phyloP scores from a whole-genome alignment of 2,888 invertebrate species.

The Meloe dianella region DNA sequence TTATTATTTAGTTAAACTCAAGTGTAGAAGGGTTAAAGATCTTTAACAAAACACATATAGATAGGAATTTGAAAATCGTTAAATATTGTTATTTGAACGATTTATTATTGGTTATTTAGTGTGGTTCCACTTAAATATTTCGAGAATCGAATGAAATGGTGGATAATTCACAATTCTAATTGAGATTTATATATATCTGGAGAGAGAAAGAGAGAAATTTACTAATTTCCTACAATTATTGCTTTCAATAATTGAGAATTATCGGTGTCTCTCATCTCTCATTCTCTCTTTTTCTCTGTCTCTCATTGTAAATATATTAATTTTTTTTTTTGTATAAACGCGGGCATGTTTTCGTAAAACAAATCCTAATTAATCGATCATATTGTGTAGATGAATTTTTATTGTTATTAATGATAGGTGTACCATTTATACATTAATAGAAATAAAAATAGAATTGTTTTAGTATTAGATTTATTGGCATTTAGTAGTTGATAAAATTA shows the following conservation, averaged over 20 bases:
- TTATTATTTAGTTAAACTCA: conserved; percentile 10
- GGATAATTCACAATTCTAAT: neutral
- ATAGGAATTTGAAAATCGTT: conserved; percentile 24
- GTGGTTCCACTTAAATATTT: too few species aligned
- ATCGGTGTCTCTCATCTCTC: neutral
- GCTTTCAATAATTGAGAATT: too few species aligned
- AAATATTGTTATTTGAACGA: too few species aligned
- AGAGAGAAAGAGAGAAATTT: neutral
- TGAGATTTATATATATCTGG: neutral
- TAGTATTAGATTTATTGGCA: neutral
- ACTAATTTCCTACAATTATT: too few species aligned
- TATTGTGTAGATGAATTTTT: neutral
- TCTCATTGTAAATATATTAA: too few species aligned
- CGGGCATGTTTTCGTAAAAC: neutral
- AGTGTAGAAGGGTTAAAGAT: neutral
- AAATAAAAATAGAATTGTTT: too few species aligned
- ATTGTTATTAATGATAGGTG: neutral
- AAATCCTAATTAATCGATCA: too few species aligned
- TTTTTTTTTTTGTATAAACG: neutral
- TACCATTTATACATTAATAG: too few species aligned
- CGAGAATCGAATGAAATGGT: too few species aligned
- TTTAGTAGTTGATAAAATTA: too few species aligned
- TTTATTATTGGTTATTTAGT: too few species aligned
- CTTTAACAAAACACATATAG: conserved; percentile 6
- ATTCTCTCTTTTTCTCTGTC: too few species aligned